These are phyloP conservation scores for Lampris incognitus DNA, from an alignment of 2,113 vertebrate genomes.

Conservation along the genomic window DNA sequence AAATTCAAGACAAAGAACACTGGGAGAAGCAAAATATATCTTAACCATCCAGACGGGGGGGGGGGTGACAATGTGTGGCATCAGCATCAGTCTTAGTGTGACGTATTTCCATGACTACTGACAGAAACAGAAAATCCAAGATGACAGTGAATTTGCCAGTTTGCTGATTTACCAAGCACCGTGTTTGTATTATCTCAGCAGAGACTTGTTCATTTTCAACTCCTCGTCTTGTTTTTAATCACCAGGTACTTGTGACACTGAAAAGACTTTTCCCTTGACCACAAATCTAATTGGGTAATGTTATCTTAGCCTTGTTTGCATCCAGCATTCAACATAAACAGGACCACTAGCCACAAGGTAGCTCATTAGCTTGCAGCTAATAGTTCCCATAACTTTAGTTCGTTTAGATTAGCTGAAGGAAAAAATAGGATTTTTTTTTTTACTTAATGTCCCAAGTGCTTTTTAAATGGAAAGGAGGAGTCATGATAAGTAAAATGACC, in stretches of 20 bases:
- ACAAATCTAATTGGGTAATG: too few species aligned
- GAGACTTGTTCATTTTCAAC: too few species aligned
- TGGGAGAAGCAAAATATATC: too few species aligned
- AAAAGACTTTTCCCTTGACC: too few species aligned
- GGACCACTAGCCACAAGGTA: background rate
- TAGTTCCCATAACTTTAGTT: background rate
- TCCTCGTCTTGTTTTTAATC: background rate
- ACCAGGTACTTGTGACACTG: too few species aligned
- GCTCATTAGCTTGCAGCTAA: background rate
- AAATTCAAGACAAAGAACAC: too few species aligned
- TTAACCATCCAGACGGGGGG: too few species aligned
- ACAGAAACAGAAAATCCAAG: background rate
- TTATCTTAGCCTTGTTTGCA: background rate
- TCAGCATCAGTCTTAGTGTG: background rate
- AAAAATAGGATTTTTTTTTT: background rate
- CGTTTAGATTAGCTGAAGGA: background rate
- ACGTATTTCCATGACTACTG: slow-evolving; percentile 1
- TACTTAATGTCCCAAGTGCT: background rate
- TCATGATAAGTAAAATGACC: background rate
- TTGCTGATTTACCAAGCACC: background rate
- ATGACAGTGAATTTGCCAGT: background rate
- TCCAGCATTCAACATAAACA: background rate
- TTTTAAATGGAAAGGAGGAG: background rate
- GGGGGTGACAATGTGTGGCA: too few species aligned
- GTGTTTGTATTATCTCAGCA: background rate